phyloP scores from a whole-genome alignment of 2,888 invertebrate genomes.

The Caenorhabditis japonica region DNA sequence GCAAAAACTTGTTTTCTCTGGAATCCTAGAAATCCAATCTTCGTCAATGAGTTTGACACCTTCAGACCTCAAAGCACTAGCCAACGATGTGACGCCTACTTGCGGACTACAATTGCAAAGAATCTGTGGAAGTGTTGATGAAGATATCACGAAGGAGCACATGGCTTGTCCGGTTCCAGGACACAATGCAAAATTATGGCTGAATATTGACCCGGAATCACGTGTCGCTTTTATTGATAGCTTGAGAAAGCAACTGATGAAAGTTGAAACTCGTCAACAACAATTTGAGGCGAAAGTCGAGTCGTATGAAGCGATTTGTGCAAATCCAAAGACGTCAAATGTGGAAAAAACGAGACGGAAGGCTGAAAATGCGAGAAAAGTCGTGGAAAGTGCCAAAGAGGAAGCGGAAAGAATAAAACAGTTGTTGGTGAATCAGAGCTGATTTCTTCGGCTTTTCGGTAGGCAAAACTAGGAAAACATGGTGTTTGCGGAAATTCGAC shows the following conservation, averaged over 20 bases:
- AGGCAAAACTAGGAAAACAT: too few species aligned
- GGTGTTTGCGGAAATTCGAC: too few species aligned
- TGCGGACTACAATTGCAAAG: constrained; percentile 29
- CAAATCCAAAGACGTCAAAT: constrained; percentile 39
- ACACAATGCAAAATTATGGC: constrained; percentile 52
- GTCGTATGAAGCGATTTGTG: constrained; percentile 39
- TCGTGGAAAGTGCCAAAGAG: constrained; percentile 39
- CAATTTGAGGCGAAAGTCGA: constrained; percentile 41
- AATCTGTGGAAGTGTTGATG: constrained; percentile 14
- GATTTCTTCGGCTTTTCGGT: too few species aligned
- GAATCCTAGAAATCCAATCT: constrained; percentile 21
- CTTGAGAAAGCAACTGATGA: constrained; percentile 42
- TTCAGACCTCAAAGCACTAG: constrained; percentile 24
- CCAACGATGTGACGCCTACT: constrained; percentile 33
- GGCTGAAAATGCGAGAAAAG: constrained; percentile 51
- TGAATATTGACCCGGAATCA: constrained; percentile 48
- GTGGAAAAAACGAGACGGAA: constrained; percentile 43
- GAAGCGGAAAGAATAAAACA: constrained; percentile 50
- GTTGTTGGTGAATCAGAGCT: constrained; percentile 40
- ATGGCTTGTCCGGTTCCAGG: constrained; percentile 55
- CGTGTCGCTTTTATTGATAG: constrained; percentile 28
- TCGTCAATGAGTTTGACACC: neutral
- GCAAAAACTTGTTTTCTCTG: constrained; percentile 52
- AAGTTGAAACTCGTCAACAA: constrained; percentile 13
- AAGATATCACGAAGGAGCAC: constrained; percentile 15